Evolutionary conservation across 2,888 invertebrate genomes (phyloP).

Genomic region (Eupithecia inturbata): DNA sequence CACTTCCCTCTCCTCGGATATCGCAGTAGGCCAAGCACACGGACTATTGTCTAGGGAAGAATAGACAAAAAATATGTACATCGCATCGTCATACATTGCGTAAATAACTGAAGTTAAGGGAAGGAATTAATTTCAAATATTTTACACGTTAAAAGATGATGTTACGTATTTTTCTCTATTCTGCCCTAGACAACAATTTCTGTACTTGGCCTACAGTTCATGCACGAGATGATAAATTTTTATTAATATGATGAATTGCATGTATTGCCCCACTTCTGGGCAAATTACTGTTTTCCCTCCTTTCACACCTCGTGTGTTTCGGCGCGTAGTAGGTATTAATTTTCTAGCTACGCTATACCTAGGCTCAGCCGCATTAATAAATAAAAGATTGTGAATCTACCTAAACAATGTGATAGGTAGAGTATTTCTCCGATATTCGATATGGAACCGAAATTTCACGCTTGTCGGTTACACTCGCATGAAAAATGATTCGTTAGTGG

Average conservation of each 20-base stretch:
- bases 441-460: constrained; percentile 29
- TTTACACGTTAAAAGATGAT: too few species aligned
- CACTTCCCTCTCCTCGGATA: too few species aligned
- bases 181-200: too few species aligned
- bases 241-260: neutral
- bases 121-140: too few species aligned
- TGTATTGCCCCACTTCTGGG: neutral
- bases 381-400: constrained; percentile 1
- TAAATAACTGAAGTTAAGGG: too few species aligned
- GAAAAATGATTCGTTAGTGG: constrained; percentile 20
- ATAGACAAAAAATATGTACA: too few species aligned
- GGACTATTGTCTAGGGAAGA: too few species aligned
- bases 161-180: too few species aligned
- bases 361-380: neutral
- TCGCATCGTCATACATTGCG: too few species aligned
- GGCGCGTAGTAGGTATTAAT: neutral
- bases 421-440: constrained; percentile 12
- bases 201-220: too few species aligned
- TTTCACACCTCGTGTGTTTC: neutral
- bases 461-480: constrained; percentile 26
- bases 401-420: constrained; percentile 14
- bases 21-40: too few species aligned
- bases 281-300: neutral
- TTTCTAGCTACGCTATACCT: neutral
- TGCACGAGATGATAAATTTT: too few species aligned